Evolutionary conservation across 1,140 invertebrate genomes (phyloP).

Genomic region (Drosophila saltans): DNA sequence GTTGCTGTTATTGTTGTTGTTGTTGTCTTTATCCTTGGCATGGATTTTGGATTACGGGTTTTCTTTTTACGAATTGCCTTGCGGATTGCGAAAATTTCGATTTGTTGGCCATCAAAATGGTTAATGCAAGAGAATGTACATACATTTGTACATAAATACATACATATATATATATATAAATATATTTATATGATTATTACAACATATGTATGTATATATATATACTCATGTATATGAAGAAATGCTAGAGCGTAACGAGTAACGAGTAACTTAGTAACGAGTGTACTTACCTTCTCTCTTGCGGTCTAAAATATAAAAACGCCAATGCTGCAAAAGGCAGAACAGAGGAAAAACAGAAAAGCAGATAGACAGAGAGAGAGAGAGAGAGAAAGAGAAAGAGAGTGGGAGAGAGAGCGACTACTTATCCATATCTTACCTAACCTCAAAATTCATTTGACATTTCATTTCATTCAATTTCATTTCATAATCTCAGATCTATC

Average conservation of each 20-base stretch:
- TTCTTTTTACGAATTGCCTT: slow-evolving; percentile 29
- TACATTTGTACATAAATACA: not conserved
- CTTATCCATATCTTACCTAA: slow-evolving; percentile 74
- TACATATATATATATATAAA: slow-evolving; percentile 6
- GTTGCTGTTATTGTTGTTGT: slow-evolving; percentile 13
- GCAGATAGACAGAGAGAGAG: slow-evolving; percentile 24
- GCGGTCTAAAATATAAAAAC: slow-evolving; percentile 10
- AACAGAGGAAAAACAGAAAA: slow-evolving; percentile 57
- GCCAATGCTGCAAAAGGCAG: slow-evolving; percentile 65
- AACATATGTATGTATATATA: not conserved
- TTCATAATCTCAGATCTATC: slow-evolving; percentile 42
- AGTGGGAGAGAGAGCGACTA: slow-evolving; percentile 25
- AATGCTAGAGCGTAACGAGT: slow-evolving; percentile 29
- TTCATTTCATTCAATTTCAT: not conserved
- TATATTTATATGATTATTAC: not conserved
- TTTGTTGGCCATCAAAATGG: slow-evolving; percentile 24
- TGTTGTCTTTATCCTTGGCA: slow-evolving; percentile 44
- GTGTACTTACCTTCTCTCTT: slow-evolving; percentile 60
- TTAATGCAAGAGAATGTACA: slow-evolving; percentile 4
- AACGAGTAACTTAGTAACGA: slow-evolving; percentile 58
- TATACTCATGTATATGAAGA: not conserved
- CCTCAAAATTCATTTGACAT: slow-evolving; percentile 30
- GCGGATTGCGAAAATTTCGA: slow-evolving; percentile 18
- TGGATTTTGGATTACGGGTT: slow-evolving; percentile 37
- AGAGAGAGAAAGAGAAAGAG: not conserved